Evolutionary conservation across 2,888 invertebrate species (phyloP), one percentile per base, ranked within the genome.

Genomic region (Amitus sp.): DNA sequence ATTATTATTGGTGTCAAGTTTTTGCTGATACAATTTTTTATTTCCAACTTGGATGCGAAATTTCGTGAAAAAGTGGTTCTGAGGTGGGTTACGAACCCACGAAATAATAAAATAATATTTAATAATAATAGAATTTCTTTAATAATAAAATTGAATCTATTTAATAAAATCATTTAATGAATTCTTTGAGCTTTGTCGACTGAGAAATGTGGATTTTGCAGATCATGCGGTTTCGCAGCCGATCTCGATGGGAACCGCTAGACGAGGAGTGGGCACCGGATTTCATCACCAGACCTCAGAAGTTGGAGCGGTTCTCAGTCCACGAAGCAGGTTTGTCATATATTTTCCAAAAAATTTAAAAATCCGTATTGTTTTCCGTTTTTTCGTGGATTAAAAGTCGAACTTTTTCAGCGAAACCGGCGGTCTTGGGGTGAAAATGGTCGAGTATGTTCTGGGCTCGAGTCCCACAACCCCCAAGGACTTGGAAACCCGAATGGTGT

Each of bases 371-470:
- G n/a, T n/a, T n/a, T n/a, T n/a, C n/a, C n/a, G n/a, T 50, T 53
- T 60, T 57, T 61, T 20, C 15, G 48, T 40, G 17, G 13, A 39
- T 13, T 13, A 39, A 39, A 39, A 17, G 15, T 39, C n/a, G 3
- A 13, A 13, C 39, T 39, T 17, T 71, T 71, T 86, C 73, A 94
- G 96, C 82, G 94, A 96, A 70, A 94, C 94, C 62, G 88, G 90
- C 67, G 95, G 95, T 40, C 89, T 97, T 69, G 96, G 95, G 70
- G 95, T 96, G 71, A 97, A 97, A 87, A 98, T 98, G 96, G 98
- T 97, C 51, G 98, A 98, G 84, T 98, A 97, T 83, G 97, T 98
- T 59, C 87, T 98, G 74, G 94, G 96, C 68, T 94, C 93, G 66
- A 95, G 94, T 65, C 95, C 95, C 17, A 95, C 95, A 70, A 82